Conservation (phyloP, 2,113 vertebrate species). For the Muntiacus reevesi region DNA sequence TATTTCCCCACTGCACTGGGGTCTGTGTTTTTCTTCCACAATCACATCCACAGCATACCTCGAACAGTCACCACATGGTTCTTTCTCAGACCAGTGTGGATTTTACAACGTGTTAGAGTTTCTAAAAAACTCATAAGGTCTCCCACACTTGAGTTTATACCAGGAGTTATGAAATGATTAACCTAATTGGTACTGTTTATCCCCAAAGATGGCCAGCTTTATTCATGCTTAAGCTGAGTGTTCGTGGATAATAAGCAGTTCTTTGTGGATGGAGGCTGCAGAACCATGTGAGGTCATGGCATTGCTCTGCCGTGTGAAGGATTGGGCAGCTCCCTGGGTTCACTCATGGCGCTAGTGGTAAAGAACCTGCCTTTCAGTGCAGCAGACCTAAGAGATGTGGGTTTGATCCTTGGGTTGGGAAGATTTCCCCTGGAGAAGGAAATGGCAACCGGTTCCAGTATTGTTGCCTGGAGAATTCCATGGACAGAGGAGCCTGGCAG, state of each 20-base stretch:
- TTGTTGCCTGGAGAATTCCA: background rate
- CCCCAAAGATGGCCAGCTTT: background rate
- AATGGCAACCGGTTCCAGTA: background rate
- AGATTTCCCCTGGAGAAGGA: background rate
- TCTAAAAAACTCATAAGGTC: constrained; percentile 7
- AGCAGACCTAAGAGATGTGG: accelerated
- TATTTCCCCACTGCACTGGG: background rate
- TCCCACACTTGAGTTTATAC: constrained; percentile 23
- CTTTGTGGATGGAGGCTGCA: background rate
- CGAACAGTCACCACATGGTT: background rate
- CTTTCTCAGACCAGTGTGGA: background rate
- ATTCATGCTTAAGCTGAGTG: background rate
- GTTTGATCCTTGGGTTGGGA: background rate
- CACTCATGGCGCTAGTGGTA: background rate
- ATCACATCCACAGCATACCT: background rate
- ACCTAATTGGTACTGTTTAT: background rate
- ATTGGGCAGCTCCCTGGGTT: background rate
- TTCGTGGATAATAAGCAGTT: background rate
- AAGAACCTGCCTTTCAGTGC: background rate
- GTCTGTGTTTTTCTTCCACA: background rate
- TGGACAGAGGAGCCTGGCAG: background rate
- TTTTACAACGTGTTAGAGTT: constrained; percentile 58
- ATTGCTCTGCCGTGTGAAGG: background rate
- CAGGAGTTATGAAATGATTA: constrained; percentile 42
- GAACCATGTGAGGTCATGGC: background rate